These are phyloP conservation scores for Xanthostigma xanthostigma DNA, from an alignment of 2,888 invertebrate species.

Conservation along the genomic window DNA sequence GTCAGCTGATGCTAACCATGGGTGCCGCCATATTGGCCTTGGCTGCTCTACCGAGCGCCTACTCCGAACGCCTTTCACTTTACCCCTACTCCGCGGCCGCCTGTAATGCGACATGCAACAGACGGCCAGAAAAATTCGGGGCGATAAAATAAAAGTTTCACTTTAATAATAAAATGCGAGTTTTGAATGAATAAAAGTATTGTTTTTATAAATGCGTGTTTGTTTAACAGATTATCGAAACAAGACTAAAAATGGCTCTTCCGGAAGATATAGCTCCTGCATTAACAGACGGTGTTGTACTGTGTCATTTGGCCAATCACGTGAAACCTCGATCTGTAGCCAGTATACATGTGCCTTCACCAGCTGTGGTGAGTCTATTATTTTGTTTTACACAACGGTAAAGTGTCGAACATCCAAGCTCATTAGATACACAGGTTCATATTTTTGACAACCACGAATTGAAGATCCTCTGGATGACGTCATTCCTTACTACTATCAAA, in stretches of 20 bases:
- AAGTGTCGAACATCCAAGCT: no score
- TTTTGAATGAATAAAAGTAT: neutral
- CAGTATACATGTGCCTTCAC: constrained; percentile 88
- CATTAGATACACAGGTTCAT: no score
- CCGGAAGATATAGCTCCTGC: constrained; percentile 76
- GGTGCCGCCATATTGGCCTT: no score
- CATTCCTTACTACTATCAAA: neutral
- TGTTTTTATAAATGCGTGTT: constrained; percentile 8
- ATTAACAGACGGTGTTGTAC: constrained; percentile 79
- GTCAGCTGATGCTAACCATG: no score
- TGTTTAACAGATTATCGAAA: constrained; percentile 65
- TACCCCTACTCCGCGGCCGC: no score
- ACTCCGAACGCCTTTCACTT: no score
- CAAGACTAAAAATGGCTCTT: constrained; percentile 74
- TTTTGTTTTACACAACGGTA: no score
- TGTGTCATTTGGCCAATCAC: constrained; percentile 89
- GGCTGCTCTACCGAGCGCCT: no score
- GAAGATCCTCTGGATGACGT: neutral
- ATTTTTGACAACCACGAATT: no score
- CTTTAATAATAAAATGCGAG: neutral
- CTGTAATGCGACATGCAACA: no score
- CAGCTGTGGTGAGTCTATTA: constrained; percentile 59
- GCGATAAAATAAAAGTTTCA: no score
- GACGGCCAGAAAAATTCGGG: no score
- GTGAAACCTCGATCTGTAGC: constrained; percentile 81